phyloP scores from a whole-genome alignment of 2,888 invertebrate genomes.

The Microplitis manilae region DNA sequence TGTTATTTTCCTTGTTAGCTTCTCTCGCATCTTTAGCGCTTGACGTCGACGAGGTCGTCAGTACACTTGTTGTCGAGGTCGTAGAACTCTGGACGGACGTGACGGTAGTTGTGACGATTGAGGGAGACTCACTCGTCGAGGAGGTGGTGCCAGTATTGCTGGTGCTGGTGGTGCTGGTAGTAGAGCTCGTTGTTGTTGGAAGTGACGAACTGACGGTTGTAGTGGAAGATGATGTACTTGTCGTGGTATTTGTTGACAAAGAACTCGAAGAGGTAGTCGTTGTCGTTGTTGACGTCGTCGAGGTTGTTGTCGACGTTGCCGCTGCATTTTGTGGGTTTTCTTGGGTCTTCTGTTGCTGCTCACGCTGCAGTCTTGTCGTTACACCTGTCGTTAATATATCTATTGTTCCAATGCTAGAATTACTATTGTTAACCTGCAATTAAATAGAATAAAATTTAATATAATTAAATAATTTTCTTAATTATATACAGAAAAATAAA shows the following conservation, averaged over 20 bases:
- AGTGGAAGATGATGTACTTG: slow-evolving; percentile 55
- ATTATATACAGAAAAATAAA: too few relatives aligned
- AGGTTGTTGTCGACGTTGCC: slow-evolving; percentile 56
- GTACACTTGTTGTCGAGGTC: slow-evolving; percentile 54
- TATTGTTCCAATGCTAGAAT: slow-evolving; percentile 67
- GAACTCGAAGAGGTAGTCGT: slow-evolving; percentile 40
- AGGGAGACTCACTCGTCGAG: slow-evolving; percentile 51
- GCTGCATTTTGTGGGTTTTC: slow-evolving; percentile 70
- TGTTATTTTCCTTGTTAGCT: slow-evolving; percentile 77
- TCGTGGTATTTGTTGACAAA: slow-evolving; percentile 57
- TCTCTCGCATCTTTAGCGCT: slow-evolving; percentile 69
- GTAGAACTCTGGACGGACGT: slow-evolving; percentile 59
- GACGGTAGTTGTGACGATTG: slow-evolving; percentile 50
- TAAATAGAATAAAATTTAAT: slow-evolving; percentile 26
- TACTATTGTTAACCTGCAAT: slow-evolving; percentile 70
- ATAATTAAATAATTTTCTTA: background rate
- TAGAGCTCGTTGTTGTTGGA: slow-evolving; percentile 54
- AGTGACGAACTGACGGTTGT: slow-evolving; percentile 54
- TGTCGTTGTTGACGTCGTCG: slow-evolving; percentile 55
- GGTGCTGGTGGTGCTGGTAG: slow-evolving; percentile 55
- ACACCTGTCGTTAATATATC: slow-evolving; percentile 86
- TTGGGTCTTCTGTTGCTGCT: slow-evolving; percentile 80
- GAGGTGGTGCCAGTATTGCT: slow-evolving; percentile 48
- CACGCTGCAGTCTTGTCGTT: slow-evolving; percentile 87
- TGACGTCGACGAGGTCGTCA: slow-evolving; percentile 52